Conservation (phyloP, 2,888 invertebrate genomes). For the Thereva unica region DNA sequence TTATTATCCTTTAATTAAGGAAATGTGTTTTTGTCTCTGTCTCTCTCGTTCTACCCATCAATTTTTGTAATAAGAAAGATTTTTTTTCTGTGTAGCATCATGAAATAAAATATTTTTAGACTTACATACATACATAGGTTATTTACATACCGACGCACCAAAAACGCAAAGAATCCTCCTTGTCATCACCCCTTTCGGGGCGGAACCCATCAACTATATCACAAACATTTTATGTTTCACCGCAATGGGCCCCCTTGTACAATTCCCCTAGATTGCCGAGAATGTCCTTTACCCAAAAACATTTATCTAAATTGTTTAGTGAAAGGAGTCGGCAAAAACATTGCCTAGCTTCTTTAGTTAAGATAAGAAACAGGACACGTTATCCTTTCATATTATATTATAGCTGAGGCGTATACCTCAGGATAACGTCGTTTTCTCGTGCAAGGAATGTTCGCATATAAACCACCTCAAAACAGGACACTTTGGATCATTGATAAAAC, state of each 20-base stretch:
- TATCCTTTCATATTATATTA: constrained; percentile 41
- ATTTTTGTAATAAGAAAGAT: too few species aligned
- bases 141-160: too few species aligned
- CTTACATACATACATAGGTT: too few species aligned
- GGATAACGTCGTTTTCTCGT: constrained; percentile 29
- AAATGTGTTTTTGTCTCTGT: too few species aligned
- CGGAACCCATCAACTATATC: background rate
- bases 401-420: constrained; percentile 35
- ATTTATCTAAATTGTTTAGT: constrained; percentile 43
- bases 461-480: constrained; percentile 39
- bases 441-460: constrained; percentile 36
- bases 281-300: constrained; percentile 32
- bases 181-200: constrained; percentile 20
- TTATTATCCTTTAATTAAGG: too few species aligned
- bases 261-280: constrained; percentile 25
- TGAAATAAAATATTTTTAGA: too few species aligned
- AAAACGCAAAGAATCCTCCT: background rate
- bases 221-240: constrained; percentile 14
- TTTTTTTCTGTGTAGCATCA: too few species aligned
- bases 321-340: constrained; percentile 38
- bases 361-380: constrained; percentile 42
- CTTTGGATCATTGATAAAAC: constrained; percentile 42
- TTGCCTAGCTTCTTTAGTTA: constrained; percentile 29
- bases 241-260: background rate
- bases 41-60: too few species aligned